Evolutionary conservation across 2,888 invertebrate species (phyloP), one percentile per base, ranked within the genome.

Genomic region (Gortyna flavago): DNA sequence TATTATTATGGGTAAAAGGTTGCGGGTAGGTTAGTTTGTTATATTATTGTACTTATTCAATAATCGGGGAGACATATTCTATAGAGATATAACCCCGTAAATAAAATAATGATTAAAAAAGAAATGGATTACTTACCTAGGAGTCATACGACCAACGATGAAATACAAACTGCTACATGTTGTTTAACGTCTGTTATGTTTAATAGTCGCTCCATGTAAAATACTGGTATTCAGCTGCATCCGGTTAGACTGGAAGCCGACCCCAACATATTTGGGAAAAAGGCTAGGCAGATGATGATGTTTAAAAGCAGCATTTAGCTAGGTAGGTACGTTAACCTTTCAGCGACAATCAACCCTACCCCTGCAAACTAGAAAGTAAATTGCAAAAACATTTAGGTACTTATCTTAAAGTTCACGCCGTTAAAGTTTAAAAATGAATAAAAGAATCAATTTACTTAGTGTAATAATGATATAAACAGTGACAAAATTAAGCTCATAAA

Each of bases 401-500:
- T n/a, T n/a, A n/a, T n/a, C 68, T 65, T 82, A 78, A 85, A 77
- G 72, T 85, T 84, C 84, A 81, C 54, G 6, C 72, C 65, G 35
- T 67, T 44, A 62, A 80, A 57, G 72, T 75, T 71, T 69, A 64
- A 81, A 81, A 74, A 71, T 44, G 54, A 77, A 83, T 77, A 80
- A 80, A 83, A 83, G 32, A 67, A 81, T 66, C 54, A 65, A 67
- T 80, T 87, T 35, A 35, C 35, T 35, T 85, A 71, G 48, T 59
- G 79, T 79, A 85, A 88, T 87, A 84, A 83, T 80, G 79, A 79
- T 65, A 78, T 87, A 77, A 84, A 85, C 21, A 48, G 67, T 83
- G 80, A 77, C 80, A 77, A 84, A 83, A 85, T 79, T 64, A 75
- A 73, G 54, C 38, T 77, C 79, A 71, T 79, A 84, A 88, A 85